phyloP scores from a whole-genome alignment of 2,797 vertebrate species.

The Mycteria americana region DNA sequence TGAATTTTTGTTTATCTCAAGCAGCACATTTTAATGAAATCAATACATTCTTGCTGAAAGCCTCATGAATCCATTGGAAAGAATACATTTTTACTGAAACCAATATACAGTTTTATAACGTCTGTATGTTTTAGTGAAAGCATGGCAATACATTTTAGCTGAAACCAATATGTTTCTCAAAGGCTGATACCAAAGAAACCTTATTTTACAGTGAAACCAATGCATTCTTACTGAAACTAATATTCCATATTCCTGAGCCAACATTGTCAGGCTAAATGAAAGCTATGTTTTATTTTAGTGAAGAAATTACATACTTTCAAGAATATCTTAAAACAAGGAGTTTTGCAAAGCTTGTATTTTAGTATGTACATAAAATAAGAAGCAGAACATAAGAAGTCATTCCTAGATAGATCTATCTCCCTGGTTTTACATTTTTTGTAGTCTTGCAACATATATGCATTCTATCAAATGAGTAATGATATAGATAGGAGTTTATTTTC shows the following conservation, averaged over 20 bases:
- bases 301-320: conserved; percentile 42
- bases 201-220: conserved; percentile 66
- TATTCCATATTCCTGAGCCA: conserved; percentile 58
- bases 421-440: not conserved
- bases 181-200: conserved; percentile 58
- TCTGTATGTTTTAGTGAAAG: conserved; percentile 75
- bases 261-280: conserved; percentile 57
- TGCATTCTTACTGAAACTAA: conserved; percentile 66
- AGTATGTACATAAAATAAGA: conserved; percentile 8
- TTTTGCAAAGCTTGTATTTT: conserved; percentile 48
- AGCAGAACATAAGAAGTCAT: conserved; percentile 7
- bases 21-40: conserved; percentile 81
- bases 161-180: conserved; percentile 74
- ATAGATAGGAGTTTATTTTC: conserved; percentile 24
- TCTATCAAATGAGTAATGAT: not conserved
- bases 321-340: conserved; percentile 37
- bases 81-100: conserved; percentile 73
- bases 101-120: conserved; percentile 73
- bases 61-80: conserved; percentile 75
- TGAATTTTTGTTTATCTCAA: conserved; percentile 81
- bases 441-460: not conserved
- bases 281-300: conserved; percentile 57
- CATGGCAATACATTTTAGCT: conserved; percentile 71
- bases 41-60: conserved; percentile 80
- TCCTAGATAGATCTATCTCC: not conserved